phyloP scores from a whole-genome alignment of 2,888 invertebrate genomes.

The Troides oblongomaculatus region DNA sequence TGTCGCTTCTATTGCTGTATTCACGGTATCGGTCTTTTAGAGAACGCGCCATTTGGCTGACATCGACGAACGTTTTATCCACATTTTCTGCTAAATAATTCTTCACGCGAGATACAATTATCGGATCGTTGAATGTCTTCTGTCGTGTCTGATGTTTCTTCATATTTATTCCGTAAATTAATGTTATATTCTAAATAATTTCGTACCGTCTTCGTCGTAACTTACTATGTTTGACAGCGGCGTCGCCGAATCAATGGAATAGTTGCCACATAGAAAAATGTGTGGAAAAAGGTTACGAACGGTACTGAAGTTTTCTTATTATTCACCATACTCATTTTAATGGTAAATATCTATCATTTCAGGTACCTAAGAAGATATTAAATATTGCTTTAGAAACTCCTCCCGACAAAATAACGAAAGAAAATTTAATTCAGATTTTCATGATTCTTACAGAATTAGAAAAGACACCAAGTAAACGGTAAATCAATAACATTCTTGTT shows the following conservation, averaged over 20 bases:
- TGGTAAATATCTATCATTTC: slow-evolving; percentile 31
- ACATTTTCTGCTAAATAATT: slow-evolving; percentile 91
- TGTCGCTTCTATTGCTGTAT: slow-evolving; percentile 89
- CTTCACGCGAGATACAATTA: slow-evolving; percentile 81
- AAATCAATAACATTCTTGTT: neutral
- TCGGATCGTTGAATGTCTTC: slow-evolving; percentile 75
- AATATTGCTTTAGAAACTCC: slow-evolving; percentile 53
- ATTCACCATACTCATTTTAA: neutral
- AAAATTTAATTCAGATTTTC: slow-evolving; percentile 53
- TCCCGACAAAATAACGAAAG: slow-evolving; percentile 56
- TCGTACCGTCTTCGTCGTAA: slow-evolving; percentile 42
- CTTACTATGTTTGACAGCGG: slow-evolving; percentile 51
- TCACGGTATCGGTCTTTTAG: slow-evolving; percentile 86
- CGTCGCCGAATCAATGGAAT: slow-evolving; percentile 63
- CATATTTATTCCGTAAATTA: slow-evolving; percentile 49
- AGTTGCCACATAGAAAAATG: slow-evolving; percentile 43
- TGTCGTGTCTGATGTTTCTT: slow-evolving; percentile 74
- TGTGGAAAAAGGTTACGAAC: too few relatives aligned
- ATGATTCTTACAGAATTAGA: slow-evolving; percentile 58
- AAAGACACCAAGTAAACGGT: slow-evolving; percentile 52
- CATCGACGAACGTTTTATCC: slow-evolving; percentile 89
- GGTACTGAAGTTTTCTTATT: neutral
- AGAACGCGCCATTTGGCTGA: slow-evolving; percentile 90
- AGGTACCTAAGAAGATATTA: slow-evolving; percentile 50
- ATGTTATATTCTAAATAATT: slow-evolving; percentile 13